A percentile compares a stretch with the other conserved stretches of the same genome.
Evolutionary conservation across 2,888 invertebrate species (phyloP).

Genomic region (Caenorhabditis afra): DNA sequence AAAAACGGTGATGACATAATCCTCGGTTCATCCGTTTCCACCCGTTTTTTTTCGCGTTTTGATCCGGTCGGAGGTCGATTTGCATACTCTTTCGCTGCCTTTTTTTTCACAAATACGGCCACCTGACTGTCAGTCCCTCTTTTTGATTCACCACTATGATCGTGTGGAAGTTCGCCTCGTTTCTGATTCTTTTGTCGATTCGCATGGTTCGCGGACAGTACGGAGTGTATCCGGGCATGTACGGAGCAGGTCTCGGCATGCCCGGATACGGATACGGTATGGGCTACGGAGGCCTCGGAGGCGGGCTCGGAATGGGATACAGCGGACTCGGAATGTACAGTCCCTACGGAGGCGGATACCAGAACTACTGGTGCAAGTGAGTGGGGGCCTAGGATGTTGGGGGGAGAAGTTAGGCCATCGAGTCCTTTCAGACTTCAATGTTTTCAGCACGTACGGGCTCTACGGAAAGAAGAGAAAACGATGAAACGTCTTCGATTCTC

Average conservation of each 20-base stretch:
- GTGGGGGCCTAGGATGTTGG: neutral
- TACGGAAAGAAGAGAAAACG: constrained; percentile 43
- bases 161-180: neutral
- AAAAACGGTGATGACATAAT: constrained; percentile 10
- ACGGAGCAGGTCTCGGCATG: constrained; percentile 1
- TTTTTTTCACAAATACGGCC: neutral
- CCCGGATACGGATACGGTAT: constrained; percentile 32
- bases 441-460: constrained; percentile 48
- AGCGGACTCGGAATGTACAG: constrained; percentile 47
- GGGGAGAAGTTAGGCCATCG: no score
- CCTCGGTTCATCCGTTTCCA: constrained; percentile 6
- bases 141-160: neutral
- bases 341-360: constrained; percentile 20
- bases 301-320: neutral
- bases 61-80: constrained; percentile 57
- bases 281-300: constrained; percentile 28
- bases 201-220: constrained; percentile 21
- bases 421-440: no score
- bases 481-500: constrained; percentile 1
- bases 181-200: neutral
- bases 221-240: constrained; percentile 48
- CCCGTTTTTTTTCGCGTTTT: constrained; percentile 11
- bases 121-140: constrained; percentile 12
- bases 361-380: constrained; percentile 54
- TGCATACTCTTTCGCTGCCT: constrained; percentile 23